phyloP scores from a whole-genome alignment of 2,797 vertebrate genomes.

The Xenopus petersii region DNA sequence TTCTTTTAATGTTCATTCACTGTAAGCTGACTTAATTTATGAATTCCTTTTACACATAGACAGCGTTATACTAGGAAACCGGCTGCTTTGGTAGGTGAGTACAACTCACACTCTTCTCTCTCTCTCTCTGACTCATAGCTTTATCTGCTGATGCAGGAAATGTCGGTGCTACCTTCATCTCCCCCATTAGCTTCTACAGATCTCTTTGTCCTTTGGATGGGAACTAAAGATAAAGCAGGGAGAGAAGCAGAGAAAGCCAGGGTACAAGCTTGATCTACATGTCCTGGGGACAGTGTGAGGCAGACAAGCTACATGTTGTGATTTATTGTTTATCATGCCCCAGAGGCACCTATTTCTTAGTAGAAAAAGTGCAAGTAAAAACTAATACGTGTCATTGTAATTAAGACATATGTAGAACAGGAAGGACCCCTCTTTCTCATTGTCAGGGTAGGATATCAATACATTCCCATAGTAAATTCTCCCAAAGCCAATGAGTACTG shows the following conservation, averaged over 20 bases:
- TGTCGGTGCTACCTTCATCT: not conserved
- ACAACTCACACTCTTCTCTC: too few species aligned
- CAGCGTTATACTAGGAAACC: too few species aligned
- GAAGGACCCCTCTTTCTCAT: too few species aligned
- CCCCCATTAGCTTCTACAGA: not conserved
- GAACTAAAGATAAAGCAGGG: not conserved
- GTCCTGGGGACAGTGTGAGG: not conserved
- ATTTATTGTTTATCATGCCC: conserved; percentile 4
- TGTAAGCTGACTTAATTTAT: too few species aligned
- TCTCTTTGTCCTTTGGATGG: conserved; percentile 28
- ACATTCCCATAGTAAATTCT: not conserved
- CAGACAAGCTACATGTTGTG: not conserved
- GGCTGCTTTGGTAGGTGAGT: too few species aligned
- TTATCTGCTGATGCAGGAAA: too few species aligned
- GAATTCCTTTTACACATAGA: too few species aligned
- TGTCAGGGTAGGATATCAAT: too few species aligned
- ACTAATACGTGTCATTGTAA: too few species aligned
- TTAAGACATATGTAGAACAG: too few species aligned
- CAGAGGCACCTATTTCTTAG: not conserved
- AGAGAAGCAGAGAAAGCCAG: not conserved
- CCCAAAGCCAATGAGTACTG: not conserved
- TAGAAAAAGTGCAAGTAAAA: not conserved
- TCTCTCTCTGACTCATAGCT: too few species aligned
- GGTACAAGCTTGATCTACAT: not conserved
- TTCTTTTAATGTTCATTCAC: too few species aligned